Evolutionary conservation across 1,140 invertebrate species (phyloP).

Genomic region (Procambarus virginalis): DNA sequence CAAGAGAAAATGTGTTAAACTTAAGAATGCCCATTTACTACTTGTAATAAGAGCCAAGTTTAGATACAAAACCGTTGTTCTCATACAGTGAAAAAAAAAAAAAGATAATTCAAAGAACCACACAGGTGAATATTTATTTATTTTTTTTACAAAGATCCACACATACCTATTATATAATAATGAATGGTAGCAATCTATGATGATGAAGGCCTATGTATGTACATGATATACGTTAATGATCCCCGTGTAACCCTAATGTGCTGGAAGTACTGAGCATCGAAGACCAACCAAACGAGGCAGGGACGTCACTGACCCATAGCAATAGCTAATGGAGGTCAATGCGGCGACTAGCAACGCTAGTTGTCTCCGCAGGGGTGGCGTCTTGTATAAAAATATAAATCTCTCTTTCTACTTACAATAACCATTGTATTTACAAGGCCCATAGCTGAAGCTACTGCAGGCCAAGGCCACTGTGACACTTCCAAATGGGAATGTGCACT

Average conservation of each 20-base stretch:
- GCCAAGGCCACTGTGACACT: conserved; percentile 63
- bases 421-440: conserved; percentile 64
- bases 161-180: neutral
- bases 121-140: too few relatives aligned
- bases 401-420: conserved; percentile 58
- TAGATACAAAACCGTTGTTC: neutral
- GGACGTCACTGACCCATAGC: conserved; percentile 44
- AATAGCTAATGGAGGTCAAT: conserved; percentile 42
- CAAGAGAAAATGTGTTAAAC: neutral
- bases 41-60: neutral
- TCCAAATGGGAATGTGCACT: conserved; percentile 54
- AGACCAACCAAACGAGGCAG: conserved; percentile 18
- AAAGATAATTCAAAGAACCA: neutral
- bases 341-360: conserved; percentile 61
- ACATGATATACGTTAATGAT: conserved; percentile 21
- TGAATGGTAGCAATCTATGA: conserved; percentile 9
- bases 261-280: neutral
- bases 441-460: conserved; percentile 63
- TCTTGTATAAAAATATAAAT: conserved; percentile 58
- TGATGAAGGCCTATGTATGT: conserved; percentile 3
- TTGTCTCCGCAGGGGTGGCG: conserved; percentile 61
- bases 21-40: neutral
- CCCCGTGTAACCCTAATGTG: conserved; percentile 4
- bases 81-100: neutral
- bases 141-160: conserved; percentile 4